Evolutionary conservation across 2,113 vertebrate species (phyloP).

Genomic region (Corapipo altera): DNA sequence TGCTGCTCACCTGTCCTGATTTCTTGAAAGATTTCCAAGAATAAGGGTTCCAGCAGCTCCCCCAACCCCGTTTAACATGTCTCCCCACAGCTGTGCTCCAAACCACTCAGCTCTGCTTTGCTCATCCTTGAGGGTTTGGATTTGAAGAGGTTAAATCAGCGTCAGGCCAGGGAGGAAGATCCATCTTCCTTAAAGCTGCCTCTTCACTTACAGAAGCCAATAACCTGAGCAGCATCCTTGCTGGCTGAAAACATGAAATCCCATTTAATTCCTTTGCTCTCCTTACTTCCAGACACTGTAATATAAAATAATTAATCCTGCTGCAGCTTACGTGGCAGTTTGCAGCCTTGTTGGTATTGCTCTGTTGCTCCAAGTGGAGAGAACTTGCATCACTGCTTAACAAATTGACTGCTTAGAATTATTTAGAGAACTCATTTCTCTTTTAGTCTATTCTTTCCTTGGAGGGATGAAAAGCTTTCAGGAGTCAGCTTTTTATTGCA

Average conservation of each 20-base stretch:
- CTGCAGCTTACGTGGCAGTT: not conserved
- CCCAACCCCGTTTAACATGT: not conserved
- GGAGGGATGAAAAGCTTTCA: slow-evolving; percentile 7
- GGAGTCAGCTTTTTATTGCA: slow-evolving; percentile 4
- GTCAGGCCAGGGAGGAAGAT: not conserved
- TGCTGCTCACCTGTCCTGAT: not conserved
- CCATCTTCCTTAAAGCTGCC: not conserved
- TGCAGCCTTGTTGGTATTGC: not conserved
- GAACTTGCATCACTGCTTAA: slow-evolving; percentile 2
- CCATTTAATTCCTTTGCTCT: slow-evolving; percentile 18
- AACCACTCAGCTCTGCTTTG: not conserved
- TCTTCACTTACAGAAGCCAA: not conserved
- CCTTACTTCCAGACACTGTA: not conserved
- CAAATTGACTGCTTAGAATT: slow-evolving; percentile 57
- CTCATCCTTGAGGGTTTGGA: not conserved
- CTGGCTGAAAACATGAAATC: not conserved
- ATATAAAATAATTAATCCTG: slow-evolving; percentile 54
- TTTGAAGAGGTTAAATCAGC: not conserved
- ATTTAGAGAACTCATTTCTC: slow-evolving; percentile 51
- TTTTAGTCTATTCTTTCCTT: not conserved
- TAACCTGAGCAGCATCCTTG: not conserved
- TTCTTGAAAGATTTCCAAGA: not conserved
- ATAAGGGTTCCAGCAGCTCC: not conserved
- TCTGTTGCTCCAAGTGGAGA: slow-evolving; percentile 1
- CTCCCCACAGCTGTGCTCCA: not conserved